phyloP scores from a whole-genome alignment of 2,888 invertebrate genomes.

The Leptopilina myrica region DNA sequence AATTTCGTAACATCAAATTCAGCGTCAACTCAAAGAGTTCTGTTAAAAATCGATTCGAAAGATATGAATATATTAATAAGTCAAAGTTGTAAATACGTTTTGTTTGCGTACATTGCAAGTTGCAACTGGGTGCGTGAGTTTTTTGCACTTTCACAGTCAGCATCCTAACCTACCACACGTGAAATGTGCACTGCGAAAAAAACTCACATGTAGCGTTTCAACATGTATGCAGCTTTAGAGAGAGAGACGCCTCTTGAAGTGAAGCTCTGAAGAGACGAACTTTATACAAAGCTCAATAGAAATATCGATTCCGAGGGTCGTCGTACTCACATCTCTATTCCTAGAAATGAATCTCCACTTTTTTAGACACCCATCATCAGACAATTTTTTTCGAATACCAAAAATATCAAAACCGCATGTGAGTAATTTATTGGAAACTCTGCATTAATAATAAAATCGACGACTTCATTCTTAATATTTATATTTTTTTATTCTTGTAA shows the following conservation, averaged over 20 bases:
- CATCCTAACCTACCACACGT: slow-evolving; percentile 38
- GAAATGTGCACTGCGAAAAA: neutral
- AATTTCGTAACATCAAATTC: slow-evolving; percentile 10
- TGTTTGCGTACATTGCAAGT: neutral
- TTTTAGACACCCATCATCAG: neutral
- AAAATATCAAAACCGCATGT: too few species aligned
- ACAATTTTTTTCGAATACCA: neutral
- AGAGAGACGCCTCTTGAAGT: slow-evolving; percentile 15
- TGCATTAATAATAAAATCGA: too few species aligned
- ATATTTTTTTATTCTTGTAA: too few species aligned
- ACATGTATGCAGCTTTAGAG: neutral
- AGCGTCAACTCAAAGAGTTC: too few species aligned
- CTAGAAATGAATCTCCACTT: neutral
- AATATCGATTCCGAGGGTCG: slow-evolving; percentile 68
- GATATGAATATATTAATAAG: neutral
- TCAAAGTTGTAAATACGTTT: too few species aligned
- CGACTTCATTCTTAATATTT: too few species aligned
- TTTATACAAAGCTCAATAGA: slow-evolving; percentile 63
- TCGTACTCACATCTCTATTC: slow-evolving; percentile 44
- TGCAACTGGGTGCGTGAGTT: slow-evolving; percentile 24
- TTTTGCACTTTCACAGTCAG: slow-evolving; percentile 25
- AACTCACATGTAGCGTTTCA: neutral
- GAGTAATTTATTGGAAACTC: too few species aligned
- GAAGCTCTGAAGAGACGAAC: slow-evolving; percentile 15
- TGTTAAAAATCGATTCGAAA: neutral